Evolutionary conservation across 2,113 vertebrate species (phyloP), one percentile per base, ranked within the genome.

Genomic region (Dunckerocampus dactyliophorus): DNA sequence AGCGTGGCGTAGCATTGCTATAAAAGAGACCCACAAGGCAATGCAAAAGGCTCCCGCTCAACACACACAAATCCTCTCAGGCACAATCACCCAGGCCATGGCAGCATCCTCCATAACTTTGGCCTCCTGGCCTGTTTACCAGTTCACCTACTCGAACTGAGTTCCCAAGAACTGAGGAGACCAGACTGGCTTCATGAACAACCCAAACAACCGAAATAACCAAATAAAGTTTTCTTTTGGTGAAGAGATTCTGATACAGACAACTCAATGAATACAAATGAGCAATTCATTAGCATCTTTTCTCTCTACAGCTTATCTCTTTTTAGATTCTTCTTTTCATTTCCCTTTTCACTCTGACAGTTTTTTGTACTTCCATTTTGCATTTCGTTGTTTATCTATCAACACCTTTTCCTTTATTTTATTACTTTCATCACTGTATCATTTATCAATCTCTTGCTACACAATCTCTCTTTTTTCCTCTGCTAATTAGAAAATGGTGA

Each of bases 51-150:
- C 59, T 59, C 58, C 47, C 10, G 10, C 54, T 19, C 43, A n/a
- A 59, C 70, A 59, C 51, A 59, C 52, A 63, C 4, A 37, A n/a
- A 60, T 24, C 43, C 65, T 51, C 8, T 4, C 72, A 48, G 31
- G 53, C 75, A 70, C 75, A 47, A 49, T 49, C 50, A 22, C 39
- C 39, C 46, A 24, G 58, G 37, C 63, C 21, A 31, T 82, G 81
- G 76, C 85, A 89, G 74, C 59, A 55, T 66, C 34, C 71, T 82
- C 78, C 82, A 77, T 77, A 80, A 82, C 75, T 74, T 73, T 80
- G 82, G 79, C 81, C 77, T 71, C 75, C 62, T 73, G 74, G 67
- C 80, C 77, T 85, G 84, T 86, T 88, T 85, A 78, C 78, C 67
- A 76, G 77, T 67, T 76, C 66, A 67, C 48, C 61, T 63, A 19